phyloP scores from a whole-genome alignment of 1,140 invertebrate species.

The Steinernema feltiae region DNA sequence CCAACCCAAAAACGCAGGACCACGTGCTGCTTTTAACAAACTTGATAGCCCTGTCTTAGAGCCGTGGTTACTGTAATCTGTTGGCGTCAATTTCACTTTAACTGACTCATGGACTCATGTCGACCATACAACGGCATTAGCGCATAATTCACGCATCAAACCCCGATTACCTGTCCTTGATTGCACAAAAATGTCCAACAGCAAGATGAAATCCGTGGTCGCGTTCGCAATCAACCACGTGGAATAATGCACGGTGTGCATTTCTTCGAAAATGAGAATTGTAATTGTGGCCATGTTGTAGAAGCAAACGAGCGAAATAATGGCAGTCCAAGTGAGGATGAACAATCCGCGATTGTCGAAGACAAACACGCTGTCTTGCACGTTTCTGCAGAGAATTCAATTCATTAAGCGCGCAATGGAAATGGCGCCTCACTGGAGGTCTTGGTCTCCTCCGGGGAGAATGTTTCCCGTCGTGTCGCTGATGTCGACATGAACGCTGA shows the following conservation, averaged over 20 bases:
- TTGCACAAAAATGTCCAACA: not conserved
- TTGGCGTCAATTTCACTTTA: too few relatives aligned
- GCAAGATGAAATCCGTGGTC: not conserved
- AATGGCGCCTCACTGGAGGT: not conserved
- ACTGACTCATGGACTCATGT: too few relatives aligned
- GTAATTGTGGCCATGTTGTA: not conserved
- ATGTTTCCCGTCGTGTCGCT: not conserved
- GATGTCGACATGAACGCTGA: slow-evolving; percentile 1
- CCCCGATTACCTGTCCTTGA: not conserved
- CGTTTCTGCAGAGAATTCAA: not conserved
- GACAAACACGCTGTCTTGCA: not conserved
- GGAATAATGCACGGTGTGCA: not conserved
- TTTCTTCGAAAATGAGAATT: not conserved
- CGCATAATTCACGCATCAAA: not conserved
- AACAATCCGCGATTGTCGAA: not conserved
- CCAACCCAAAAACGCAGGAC: too few relatives aligned
- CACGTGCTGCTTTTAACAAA: too few relatives aligned
- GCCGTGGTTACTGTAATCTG: too few relatives aligned
- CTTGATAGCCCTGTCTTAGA: too few relatives aligned
- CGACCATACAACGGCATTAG: too few relatives aligned
- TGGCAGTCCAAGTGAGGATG: not conserved
- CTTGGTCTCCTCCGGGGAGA: not conserved
- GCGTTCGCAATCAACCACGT: not conserved
- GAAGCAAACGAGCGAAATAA: not conserved
- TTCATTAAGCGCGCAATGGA: not conserved